Evolutionary conservation across 2,888 invertebrate species (phyloP).

Genomic region (Pediacus dermestoides): DNA sequence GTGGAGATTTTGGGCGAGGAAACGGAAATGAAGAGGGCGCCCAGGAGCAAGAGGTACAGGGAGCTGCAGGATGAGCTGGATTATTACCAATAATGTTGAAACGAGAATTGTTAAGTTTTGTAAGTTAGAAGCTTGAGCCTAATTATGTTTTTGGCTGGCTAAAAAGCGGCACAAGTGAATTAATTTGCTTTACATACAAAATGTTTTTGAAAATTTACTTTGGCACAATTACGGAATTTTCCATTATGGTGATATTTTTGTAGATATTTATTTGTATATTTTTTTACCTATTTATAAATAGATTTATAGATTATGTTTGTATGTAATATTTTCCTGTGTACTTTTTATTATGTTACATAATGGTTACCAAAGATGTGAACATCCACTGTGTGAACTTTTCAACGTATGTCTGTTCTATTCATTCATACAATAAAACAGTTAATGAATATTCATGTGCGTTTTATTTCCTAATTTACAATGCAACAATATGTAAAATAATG

Average conservation of each 20-base stretch:
- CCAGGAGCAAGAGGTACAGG: constrained; percentile 32
- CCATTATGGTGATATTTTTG: constrained; percentile 20
- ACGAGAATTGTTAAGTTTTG: too few species aligned
- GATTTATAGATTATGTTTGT: constrained; percentile 17
- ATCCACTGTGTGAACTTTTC: constrained; percentile 24
- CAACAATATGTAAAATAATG: constrained; percentile 1
- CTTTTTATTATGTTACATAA: constrained; percentile 29
- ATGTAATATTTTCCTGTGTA: constrained; percentile 12
- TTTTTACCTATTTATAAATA: constrained; percentile 22
- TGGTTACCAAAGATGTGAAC: constrained; percentile 38
- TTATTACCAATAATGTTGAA: constrained; percentile 15
- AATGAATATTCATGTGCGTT: constrained; percentile 20
- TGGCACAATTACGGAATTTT: too few species aligned
- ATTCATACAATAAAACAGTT: constrained; percentile 26
- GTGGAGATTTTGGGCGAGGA: constrained; percentile 71
- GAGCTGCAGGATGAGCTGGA: constrained; percentile 25
- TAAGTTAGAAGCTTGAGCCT: too few species aligned
- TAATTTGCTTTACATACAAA: too few species aligned
- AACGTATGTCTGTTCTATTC: constrained; percentile 20
- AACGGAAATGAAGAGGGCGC: constrained; percentile 15
- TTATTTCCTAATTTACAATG: constrained; percentile 3
- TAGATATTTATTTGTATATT: constrained; percentile 24
- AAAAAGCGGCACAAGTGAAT: too few species aligned
- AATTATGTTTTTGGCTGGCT: too few species aligned
- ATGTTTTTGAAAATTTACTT: too few species aligned